Conservation (phyloP, 1,140 invertebrate species). For the Lethrus apterus region DNA sequence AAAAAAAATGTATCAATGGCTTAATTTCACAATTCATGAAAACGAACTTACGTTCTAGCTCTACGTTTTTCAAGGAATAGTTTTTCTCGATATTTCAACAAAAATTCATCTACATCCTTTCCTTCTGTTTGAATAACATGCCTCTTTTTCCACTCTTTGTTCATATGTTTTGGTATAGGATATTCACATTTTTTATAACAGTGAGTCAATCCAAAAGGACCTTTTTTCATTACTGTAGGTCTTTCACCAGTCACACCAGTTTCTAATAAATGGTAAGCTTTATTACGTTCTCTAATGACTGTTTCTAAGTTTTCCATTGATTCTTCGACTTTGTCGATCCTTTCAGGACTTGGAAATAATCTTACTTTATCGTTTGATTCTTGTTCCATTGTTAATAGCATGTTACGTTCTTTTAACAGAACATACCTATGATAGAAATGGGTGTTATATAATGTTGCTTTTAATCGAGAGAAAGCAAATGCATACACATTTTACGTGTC, state of each 20-base stretch:
- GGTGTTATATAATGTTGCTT: neutral
- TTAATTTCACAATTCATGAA: neutral
- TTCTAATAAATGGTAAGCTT: conserved; percentile 85
- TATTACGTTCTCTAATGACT: conserved; percentile 88
- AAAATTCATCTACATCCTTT: conserved; percentile 56
- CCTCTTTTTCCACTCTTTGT: conserved; percentile 51
- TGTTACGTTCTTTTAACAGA: conserved; percentile 92
- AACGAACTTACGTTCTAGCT: conserved; percentile 11
- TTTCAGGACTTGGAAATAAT: conserved; percentile 90
- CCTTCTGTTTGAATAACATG: conserved; percentile 40
- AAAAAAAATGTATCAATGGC: conserved; percentile 33
- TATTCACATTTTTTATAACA: conserved; percentile 48
- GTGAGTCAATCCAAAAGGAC: conserved; percentile 52
- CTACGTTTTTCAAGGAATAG: conserved; percentile 49
- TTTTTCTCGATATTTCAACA: conserved; percentile 58
- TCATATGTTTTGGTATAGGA: conserved; percentile 50
- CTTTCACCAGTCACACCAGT: conserved; percentile 78
- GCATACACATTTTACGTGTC: conserved; percentile 14
- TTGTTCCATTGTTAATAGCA: conserved; percentile 94
- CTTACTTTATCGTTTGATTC: conserved; percentile 60
- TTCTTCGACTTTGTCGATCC: conserved; percentile 90
- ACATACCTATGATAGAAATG: conserved; percentile 60
- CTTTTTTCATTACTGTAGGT: conserved; percentile 51
- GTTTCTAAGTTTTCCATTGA: conserved; percentile 93
- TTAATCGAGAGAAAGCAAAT: neutral